phyloP scores from a whole-genome alignment of 2,113 vertebrate species.

The Tachycineta bicolor region DNA sequence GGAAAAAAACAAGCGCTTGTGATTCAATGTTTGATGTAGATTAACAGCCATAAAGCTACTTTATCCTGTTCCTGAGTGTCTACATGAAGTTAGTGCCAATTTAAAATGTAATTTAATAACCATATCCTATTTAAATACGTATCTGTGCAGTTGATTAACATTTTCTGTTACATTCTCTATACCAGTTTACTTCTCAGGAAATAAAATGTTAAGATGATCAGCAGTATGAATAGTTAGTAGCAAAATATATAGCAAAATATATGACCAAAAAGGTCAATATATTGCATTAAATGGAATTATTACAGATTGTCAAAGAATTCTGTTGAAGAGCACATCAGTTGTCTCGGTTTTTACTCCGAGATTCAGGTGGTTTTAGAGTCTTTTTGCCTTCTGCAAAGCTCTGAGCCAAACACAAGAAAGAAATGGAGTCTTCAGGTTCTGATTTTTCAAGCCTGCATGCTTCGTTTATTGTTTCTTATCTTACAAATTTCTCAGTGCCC shows the following conservation, averaged over 20 bases:
- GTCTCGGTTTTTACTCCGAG: too few relatives aligned
- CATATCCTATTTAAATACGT: background rate
- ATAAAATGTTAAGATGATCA: background rate
- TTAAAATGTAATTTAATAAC: background rate
- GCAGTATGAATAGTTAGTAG: background rate
- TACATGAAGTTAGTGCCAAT: background rate
- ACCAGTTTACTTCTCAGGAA: background rate
- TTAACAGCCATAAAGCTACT: background rate
- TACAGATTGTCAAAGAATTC: background rate
- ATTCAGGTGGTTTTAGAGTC: too few relatives aligned
- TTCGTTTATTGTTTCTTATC: too few relatives aligned
- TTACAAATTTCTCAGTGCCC: too few relatives aligned
- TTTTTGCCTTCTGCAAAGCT: too few relatives aligned
- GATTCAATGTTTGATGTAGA: conserved; percentile 1
- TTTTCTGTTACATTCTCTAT: background rate
- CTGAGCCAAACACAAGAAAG: too few relatives aligned
- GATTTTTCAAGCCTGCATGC: too few relatives aligned
- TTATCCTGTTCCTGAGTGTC: background rate
- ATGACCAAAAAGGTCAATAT: background rate
- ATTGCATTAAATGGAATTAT: background rate
- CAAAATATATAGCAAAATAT: too few relatives aligned
- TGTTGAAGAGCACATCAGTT: background rate
- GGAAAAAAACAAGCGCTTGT: background rate
- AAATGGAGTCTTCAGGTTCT: too few relatives aligned
- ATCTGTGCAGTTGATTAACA: background rate